Evolutionary conservation across 2,113 vertebrate species (phyloP).

Genomic region (Microtus montanus): DNA sequence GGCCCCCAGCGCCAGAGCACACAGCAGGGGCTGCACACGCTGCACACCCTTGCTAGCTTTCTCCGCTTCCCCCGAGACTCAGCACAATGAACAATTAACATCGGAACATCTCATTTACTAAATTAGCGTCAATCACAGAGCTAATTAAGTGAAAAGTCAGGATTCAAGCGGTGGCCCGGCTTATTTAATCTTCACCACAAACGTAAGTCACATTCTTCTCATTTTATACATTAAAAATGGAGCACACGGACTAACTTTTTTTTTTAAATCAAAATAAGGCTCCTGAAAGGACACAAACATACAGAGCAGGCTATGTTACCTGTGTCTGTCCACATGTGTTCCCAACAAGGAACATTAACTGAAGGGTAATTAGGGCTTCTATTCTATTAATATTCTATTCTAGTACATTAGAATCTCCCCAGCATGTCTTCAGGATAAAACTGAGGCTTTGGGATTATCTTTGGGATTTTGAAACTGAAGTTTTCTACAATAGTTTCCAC

Average conservation of each 20-base stretch:
- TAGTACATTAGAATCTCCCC: neutral
- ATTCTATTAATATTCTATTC: too few species aligned
- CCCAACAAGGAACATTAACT: rapidly evolving
- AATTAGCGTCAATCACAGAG: neutral
- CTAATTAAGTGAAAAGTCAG: neutral
- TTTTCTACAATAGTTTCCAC: neutral
- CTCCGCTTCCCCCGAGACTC: neutral
- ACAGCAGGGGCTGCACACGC: rapidly evolving
- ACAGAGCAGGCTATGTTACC: rapidly evolving
- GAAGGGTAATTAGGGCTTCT: rapidly evolving
- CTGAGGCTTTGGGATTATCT: rapidly evolving
- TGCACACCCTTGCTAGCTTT: neutral
- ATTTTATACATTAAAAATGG: neutral
- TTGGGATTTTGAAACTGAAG: neutral
- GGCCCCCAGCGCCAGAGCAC: rapidly evolving
- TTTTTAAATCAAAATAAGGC: neutral
- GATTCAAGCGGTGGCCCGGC: neutral
- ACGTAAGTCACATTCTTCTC: neutral
- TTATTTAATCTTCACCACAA: neutral
- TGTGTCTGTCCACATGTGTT: neutral
- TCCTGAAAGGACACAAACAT: neutral
- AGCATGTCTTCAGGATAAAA: neutral
- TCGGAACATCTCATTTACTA: neutral
- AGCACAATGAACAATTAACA: neutral
- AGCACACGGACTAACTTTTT: neutral